These are phyloP conservation scores for Sminthurides aquaticus DNA, from an alignment of 2,888 invertebrate species.

Conservation along the genomic window DNA sequence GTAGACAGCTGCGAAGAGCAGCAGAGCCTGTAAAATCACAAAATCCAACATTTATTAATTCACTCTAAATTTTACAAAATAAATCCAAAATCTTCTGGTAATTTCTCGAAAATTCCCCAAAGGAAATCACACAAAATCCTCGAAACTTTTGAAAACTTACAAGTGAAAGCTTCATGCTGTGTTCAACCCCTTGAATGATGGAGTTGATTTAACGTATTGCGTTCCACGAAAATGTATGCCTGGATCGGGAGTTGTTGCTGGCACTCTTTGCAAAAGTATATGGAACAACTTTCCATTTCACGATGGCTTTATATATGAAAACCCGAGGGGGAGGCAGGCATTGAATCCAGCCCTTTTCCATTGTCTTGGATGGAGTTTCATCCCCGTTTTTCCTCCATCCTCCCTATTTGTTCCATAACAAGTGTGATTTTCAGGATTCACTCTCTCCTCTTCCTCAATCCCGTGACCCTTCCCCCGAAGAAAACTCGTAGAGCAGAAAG, in stretches of 20 bases:
- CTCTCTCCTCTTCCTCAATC: not conserved
- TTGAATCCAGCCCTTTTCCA: not conserved
- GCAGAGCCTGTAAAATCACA: slow-evolving; percentile 36
- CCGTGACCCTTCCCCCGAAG: not conserved
- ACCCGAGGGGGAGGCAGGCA: slow-evolving; percentile 22
- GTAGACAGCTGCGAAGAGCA: slow-evolving; percentile 41
- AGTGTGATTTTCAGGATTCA: not conserved
- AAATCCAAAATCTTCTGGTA: too few relatives aligned
- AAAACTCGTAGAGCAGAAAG: not conserved
- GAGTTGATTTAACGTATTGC: slow-evolving; percentile 12
- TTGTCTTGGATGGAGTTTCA: not conserved
- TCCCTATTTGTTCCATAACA: not conserved
- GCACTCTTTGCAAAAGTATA: slow-evolving; percentile 34
- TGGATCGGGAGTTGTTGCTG: slow-evolving; percentile 14
- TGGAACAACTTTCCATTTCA: slow-evolving; percentile 42
- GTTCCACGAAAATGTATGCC: not conserved
- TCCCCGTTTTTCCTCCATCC: not conserved
- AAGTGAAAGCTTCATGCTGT: slow-evolving; percentile 21
- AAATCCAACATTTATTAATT: slow-evolving; percentile 6
- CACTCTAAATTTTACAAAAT: not conserved
- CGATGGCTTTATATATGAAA: slow-evolving; percentile 39
- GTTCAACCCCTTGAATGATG: slow-evolving; percentile 18
- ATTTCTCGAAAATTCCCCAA: too few relatives aligned
- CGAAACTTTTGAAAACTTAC: slow-evolving; percentile 23
- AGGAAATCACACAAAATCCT: too few relatives aligned